Conservation (phyloP, 1,140 invertebrate genomes). For the Argopecten irradians region DNA sequence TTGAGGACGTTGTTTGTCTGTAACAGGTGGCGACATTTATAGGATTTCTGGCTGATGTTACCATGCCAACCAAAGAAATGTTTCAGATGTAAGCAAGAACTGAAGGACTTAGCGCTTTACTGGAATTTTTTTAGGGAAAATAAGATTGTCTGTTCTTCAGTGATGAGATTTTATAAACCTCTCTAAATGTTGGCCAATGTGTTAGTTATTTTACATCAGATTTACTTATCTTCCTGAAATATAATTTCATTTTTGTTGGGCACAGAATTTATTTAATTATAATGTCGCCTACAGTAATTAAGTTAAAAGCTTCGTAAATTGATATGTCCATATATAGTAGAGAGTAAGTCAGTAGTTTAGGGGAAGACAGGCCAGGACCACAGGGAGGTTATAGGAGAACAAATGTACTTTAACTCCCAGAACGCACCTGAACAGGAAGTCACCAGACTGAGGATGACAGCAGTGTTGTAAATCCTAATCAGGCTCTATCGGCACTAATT, state of each 20-base stretch:
- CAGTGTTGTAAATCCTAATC: background rate
- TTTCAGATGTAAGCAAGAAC: background rate
- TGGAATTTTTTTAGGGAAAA: background rate
- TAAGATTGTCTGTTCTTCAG: background rate
- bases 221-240: background rate
- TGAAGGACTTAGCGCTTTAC: background rate
- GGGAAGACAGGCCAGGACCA: background rate
- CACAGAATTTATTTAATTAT: background rate
- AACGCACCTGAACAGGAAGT: slow-evolving; percentile 10
- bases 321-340: background rate
- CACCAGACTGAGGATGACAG: background rate
- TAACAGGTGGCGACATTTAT: background rate
- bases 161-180: too few species aligned
- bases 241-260: background rate
- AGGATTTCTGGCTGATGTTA: background rate
- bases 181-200: too few species aligned
- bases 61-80: background rate
- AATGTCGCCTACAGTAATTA: background rate
- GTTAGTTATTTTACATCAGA: background rate
- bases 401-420: background rate
- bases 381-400: background rate
- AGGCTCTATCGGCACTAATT: background rate
- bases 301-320: background rate
- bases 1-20: background rate
- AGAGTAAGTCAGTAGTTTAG: background rate